Percentiles rank a stretch among this genome's conserved stretches.
Conservation (phyloP, 1,140 invertebrate species). For the Megalonaias nervosa region DNA sequence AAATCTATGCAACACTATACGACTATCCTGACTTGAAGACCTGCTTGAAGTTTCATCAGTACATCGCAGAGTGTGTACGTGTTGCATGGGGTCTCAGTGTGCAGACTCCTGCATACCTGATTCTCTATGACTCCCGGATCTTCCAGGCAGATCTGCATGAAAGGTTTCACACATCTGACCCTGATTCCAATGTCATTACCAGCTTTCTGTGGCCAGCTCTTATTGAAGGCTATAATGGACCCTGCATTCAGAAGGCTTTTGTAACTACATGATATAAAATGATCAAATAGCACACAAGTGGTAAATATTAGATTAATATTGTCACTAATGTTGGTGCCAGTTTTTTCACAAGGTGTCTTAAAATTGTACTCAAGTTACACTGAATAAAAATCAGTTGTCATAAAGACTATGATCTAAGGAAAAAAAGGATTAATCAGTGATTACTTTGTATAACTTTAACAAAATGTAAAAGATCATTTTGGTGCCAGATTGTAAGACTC, state of each 20-base stretch:
- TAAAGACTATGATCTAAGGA: no score
- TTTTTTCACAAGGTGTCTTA: no score
- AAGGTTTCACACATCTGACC: constrained; percentile 78
- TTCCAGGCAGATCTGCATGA: constrained; percentile 78
- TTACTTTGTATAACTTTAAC: no score
- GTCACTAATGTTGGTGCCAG: no score
- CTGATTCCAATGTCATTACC: constrained; percentile 75
- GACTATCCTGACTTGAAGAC: constrained; percentile 82
- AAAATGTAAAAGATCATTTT: no score
- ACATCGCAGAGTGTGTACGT: constrained; percentile 78
- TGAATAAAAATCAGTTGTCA: no score
- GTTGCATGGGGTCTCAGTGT: constrained; percentile 77
- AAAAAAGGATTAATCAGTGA: no score
- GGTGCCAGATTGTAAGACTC: no score
- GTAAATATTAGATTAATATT: no score
- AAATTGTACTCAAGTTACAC: no score
- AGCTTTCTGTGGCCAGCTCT: constrained; percentile 83
- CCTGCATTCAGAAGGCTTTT: constrained; percentile 81
- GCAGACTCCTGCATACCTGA: constrained; percentile 73
- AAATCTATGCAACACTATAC: constrained; percentile 81
- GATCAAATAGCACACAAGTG: no score
- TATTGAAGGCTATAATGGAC: constrained; percentile 76
- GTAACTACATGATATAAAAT: constrained; percentile 77
- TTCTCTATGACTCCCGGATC: constrained; percentile 76
- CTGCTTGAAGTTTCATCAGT: constrained; percentile 77